Evolutionary conservation across 2,888 invertebrate genomes (phyloP).

Genomic region (Vanessa cardui): DNA sequence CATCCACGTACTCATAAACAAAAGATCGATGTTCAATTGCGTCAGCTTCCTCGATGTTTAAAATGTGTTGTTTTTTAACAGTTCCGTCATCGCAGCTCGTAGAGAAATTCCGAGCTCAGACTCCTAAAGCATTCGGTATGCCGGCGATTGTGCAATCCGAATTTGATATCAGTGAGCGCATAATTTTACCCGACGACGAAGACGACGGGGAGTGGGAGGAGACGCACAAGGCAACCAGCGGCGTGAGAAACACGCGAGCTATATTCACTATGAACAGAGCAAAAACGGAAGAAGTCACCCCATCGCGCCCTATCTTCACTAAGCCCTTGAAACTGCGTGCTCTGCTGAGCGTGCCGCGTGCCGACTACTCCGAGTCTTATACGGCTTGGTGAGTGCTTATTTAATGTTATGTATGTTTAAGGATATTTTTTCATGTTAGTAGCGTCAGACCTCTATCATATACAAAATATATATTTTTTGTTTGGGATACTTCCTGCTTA

Average conservation of each 20-base stretch:
- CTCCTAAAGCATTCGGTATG: constrained; percentile 49
- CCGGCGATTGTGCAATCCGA: constrained; percentile 55
- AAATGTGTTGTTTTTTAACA: constrained; percentile 35
- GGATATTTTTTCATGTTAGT: too few relatives aligned
- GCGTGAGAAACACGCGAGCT: constrained; percentile 32
- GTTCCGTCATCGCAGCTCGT: constrained; percentile 54
- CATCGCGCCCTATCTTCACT: constrained; percentile 50
- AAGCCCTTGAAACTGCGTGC: constrained; percentile 54
- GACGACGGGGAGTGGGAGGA: constrained; percentile 9
- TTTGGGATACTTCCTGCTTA: too few relatives aligned
- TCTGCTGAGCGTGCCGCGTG: constrained; percentile 56
- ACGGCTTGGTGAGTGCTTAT: constrained; percentile 50
- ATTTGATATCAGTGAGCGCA: constrained; percentile 41
- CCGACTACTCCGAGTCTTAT: constrained; percentile 64
- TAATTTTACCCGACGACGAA: constrained; percentile 41
- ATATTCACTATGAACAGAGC: not conserved
- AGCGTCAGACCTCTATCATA: too few relatives aligned
- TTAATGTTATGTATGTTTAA: not conserved
- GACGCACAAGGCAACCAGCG: not conserved
- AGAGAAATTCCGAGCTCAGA: constrained; percentile 55
- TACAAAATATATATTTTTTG: too few relatives aligned
- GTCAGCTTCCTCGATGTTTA: not conserved
- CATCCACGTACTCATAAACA: too few relatives aligned
- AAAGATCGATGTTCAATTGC: not conserved
- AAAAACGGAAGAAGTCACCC: not conserved